phyloP scores from a whole-genome alignment of 2,113 vertebrate genomes.

The Parus major region DNA sequence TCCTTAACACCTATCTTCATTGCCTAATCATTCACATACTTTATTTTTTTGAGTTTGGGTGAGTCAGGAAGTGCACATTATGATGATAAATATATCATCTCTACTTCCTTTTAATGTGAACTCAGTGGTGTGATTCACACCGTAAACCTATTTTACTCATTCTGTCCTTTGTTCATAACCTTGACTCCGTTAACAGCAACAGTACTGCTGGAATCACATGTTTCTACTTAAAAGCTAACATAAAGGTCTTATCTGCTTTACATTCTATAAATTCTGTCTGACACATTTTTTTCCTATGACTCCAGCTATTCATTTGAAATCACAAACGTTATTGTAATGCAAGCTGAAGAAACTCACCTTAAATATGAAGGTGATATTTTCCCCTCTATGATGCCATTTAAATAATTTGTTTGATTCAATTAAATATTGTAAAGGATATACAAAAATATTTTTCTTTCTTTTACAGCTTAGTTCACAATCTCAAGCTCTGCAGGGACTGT shows the following conservation, averaged over 20 bases:
- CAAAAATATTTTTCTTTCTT: background rate
- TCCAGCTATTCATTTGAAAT: background rate
- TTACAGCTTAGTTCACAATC: background rate
- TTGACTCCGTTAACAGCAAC: conserved; percentile 2
- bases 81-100: conserved; percentile 39
- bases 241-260: background rate
- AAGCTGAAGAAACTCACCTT: background rate
- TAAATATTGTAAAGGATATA: background rate
- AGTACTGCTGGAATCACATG: background rate
- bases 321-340: background rate
- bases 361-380: background rate
- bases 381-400: background rate
- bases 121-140: background rate
- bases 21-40: conserved; percentile 38
- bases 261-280: background rate
- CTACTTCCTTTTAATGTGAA: conserved; percentile 32
- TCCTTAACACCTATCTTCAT: conserved; percentile 22
- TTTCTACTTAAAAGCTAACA: conserved; percentile 16
- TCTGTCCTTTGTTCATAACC: background rate
- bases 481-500: background rate
- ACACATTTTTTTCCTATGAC: background rate
- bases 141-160: conserved; percentile 22
- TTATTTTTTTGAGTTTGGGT: background rate
- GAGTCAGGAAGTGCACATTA: conserved; percentile 45
- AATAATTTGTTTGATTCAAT: background rate